Percentiles rank a stretch among this genome's conserved stretches.
These are phyloP conservation scores for Epinephelus fuscoguttatus DNA, from an alignment of 2,113 vertebrate genomes.

Conservation along the genomic window DNA sequence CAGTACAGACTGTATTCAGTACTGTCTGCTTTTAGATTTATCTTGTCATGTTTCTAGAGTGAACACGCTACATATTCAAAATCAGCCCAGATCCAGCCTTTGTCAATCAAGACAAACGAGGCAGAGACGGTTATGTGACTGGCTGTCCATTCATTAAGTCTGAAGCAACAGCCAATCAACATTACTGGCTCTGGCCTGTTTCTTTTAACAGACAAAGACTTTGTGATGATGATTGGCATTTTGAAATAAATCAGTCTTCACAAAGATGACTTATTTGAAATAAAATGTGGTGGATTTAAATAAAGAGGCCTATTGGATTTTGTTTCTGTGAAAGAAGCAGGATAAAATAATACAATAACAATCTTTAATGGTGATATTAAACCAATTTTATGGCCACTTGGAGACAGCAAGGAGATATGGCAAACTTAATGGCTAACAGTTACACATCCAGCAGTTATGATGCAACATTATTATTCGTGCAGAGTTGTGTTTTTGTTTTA, in stretches of 20 bases:
- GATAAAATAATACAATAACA: background rate
- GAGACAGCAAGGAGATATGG: no score
- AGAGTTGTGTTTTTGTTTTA: no score
- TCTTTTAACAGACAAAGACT: background rate
- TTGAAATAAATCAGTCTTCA: background rate
- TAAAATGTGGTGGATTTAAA: background rate
- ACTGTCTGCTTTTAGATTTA: background rate
- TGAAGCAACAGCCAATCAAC: background rate
- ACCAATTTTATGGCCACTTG: no score
- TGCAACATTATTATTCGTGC: background rate
- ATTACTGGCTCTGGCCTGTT: background rate
- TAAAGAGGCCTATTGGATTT: background rate
- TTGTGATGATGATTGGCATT: background rate
- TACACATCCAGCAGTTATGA: no score
- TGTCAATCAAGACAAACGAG: background rate
- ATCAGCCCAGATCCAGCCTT: background rate
- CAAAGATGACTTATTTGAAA: background rate
- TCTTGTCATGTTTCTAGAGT: background rate
- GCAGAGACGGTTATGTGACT: background rate
- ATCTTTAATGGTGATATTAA: background rate
- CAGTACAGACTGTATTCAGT: background rate
- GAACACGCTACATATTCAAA: no score
- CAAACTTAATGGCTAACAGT: no score
- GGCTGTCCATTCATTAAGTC: background rate
- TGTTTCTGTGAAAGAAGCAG: background rate